Base-by-base conservation (phyloP, 2,113 vertebrate genomes). In the Ceratotherium simum region DNA sequence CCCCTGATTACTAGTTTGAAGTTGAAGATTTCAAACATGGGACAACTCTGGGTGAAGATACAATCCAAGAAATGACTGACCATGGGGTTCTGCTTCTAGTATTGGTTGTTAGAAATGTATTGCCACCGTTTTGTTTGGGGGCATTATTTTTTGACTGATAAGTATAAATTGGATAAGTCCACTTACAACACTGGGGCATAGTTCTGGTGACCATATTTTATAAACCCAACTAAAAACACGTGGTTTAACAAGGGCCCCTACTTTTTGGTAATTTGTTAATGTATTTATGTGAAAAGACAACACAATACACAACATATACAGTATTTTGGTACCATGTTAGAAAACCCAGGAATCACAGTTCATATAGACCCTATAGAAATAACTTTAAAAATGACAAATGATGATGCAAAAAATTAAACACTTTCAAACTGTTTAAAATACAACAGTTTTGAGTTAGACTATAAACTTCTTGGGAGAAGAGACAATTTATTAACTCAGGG, bases 211-310 rank as follows among this genome's bases (percentile, higher is more conserved):
- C 16, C 3, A 1, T 81, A 46, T 76, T 81, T 96, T 62, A 96
- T 69, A 73, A 69, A 79, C 12, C 42, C 48, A 91, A 84, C 51
- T 85, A 75, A 91, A 80, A 94, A 31, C 13, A 29, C 5, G 17
- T 31, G 10, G 33, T 14, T 64, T 90, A 80, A 64, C 12, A 39
- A 65, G 58, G 67, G 5, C 11, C 1, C 6, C 27, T 81, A 27
- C 18, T 33, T 85, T 89, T 85, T 69, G 73, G 4, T 54, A 51
- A 82, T 76, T 86, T 46, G 11, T 79, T 80, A 75, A 75, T 70
- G 16, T 76, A 62, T 27, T 87, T 91, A 36, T 31, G 23, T 80
- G 54, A 92, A 91, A 90, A 95, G 51, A 69, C 64, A 96, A 85
- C 29, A 56, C 7, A 65, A 17, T 58, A 64, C 42, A 46, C 3